Base-by-base conservation (phyloP, 2,113 vertebrate species). In the Odocoileus hemionus region DNA sequence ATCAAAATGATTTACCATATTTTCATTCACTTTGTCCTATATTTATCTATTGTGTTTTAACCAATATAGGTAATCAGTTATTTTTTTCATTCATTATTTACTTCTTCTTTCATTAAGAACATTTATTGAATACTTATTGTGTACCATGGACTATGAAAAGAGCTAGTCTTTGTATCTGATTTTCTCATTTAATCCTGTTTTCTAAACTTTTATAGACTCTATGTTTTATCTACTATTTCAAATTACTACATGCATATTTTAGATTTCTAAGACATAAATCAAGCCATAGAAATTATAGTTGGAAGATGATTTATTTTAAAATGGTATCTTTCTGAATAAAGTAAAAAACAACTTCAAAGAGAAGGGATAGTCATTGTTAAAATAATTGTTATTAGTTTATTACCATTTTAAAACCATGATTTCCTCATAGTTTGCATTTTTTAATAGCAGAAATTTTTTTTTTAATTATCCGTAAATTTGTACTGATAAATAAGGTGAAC, bases 141-240 rank as follows among this genome's bases (percentile, higher is more conserved):
- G 23, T 17, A 3, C 23, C 17, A 78, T 39, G 50, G 9, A 52
- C 70, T 89, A 50, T 96, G 61, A 52, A 89, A 94, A 79, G 33
- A 74, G 13, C 39, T 86, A 30, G 80, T 93, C 36, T 87, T 87
- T 21, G 30, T 91, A 64, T 23, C 45, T 95, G 21, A 67, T 78
- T 93, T 76, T 94, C 76, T 91, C 70, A 54, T 79, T 91, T 86
- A 90, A 93, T 83, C 91, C 17, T 61, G 7, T 54, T 76, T 97
- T 96, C 58, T 92, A 74, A 92, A 84, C 33, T 43, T 97, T 33
- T 15, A 5, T 54, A 67, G 47, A 4, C 33, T 86, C 36, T 93
- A 13, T 70, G 26, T 23, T 94, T 88, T 67, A 74, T 13, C 11
- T 93, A 61, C 30, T 19, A 89, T 82, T 95, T 96, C 14, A 83